Base-by-base conservation (phyloP, 2,113 vertebrate genomes). In the Labeo catla region DNA sequence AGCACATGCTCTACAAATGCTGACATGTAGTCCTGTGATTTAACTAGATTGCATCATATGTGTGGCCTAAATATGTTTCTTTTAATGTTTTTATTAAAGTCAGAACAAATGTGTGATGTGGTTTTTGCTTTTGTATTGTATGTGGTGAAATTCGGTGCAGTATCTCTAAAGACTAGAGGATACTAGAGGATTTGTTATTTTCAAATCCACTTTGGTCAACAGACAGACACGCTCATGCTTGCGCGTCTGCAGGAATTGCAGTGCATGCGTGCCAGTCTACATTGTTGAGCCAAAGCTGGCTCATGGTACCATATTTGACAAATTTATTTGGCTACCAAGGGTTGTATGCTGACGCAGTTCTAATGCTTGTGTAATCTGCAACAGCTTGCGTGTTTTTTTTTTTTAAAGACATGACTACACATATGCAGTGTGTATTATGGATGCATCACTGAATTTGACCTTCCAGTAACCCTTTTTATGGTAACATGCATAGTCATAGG, bases 51-150 rank as follows among this genome's bases (percentile, higher is more conserved):
- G 84, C 90, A 91, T 91, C 84, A 90, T 90, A 89, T 90, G 82
- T 93, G 93, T 94, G 92, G 93, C 93, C 92, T 94, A 90, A 90
- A 89, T 72, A 89, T 90, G 84, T 91, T 93, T 93, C 84, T 92
- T 89, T 92, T 91, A 90, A 88, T 86, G 88, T 95, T 95, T 95
- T 93, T 94, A 95, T 89, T 95, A 95, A 95, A 95, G 88, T 77
- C 92, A 78, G 84, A 88, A 92, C 79, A 83, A 87, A 39, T 65
- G 12, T 15, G 61, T 34, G 2, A 36, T 54, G 36, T 49, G 59
- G 43, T 2, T 4, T 2, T 36, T 76, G 6, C 79, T 47, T 66
- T 78, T 34, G 3, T 52, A 72, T 43, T 43, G 0, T 2, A 11
- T 72, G 68, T 8, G 2, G 8, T 70, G 36, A 34, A 70, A 70